Evolutionary conservation across 2,888 invertebrate species (phyloP).

Genomic region (Cryptus armator): DNA sequence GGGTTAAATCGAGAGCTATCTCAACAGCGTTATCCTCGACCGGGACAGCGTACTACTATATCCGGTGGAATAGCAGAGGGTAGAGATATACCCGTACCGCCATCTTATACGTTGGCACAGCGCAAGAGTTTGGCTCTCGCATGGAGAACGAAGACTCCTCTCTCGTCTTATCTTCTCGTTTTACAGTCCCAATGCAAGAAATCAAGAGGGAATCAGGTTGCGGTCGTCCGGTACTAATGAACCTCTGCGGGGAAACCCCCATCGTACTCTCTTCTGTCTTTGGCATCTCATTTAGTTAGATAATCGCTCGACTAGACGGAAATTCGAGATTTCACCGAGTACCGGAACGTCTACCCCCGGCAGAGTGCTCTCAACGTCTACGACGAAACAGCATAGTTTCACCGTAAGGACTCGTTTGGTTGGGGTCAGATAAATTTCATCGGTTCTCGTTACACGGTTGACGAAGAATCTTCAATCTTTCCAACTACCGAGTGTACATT

Average conservation of each 20-base stretch:
- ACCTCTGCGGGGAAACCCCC: slow-evolving; percentile 27
- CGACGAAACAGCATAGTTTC: background rate
- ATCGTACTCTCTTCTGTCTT: slow-evolving; percentile 27
- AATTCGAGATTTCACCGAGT: slow-evolving; percentile 40
- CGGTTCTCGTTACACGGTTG: background rate
- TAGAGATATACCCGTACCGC: slow-evolving; percentile 57
- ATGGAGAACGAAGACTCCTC: slow-evolving; percentile 52
- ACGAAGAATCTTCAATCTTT: background rate
- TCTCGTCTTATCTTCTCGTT: slow-evolving; percentile 77
- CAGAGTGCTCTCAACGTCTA: background rate
- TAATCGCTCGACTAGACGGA: slow-evolving; percentile 31
- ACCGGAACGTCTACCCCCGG: background rate
- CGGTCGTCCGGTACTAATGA: slow-evolving; percentile 64
- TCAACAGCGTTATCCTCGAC: slow-evolving; percentile 76
- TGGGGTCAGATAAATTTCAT: slow-evolving; percentile 7
- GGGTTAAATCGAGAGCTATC: slow-evolving; percentile 79
- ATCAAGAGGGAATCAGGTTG: slow-evolving; percentile 73
- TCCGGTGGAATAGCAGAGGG: slow-evolving; percentile 72
- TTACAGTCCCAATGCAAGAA: slow-evolving; percentile 76
- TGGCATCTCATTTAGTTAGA: slow-evolving; percentile 57
- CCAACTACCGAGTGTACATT: background rate
- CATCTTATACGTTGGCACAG: slow-evolving; percentile 17
- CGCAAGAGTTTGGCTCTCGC: slow-evolving; percentile 36
- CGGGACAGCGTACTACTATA: slow-evolving; percentile 69
- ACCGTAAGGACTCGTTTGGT: background rate